phyloP scores from a whole-genome alignment of 2,888 invertebrate species.

The Lapara coniferarum region DNA sequence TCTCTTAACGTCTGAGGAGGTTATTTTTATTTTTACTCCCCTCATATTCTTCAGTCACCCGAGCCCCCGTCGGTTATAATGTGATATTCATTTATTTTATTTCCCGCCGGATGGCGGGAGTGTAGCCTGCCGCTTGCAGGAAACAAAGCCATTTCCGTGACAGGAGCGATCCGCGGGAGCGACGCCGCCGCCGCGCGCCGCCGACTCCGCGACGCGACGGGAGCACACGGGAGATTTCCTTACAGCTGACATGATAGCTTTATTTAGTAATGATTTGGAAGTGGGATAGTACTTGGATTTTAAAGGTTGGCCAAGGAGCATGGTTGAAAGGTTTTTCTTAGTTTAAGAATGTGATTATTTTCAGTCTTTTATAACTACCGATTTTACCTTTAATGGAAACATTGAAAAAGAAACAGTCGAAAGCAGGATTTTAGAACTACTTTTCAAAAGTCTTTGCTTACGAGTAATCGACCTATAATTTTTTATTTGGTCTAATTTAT shows the following conservation, averaged over 20 bases:
- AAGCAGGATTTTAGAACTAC: too few species aligned
- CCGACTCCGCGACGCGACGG: slow-evolving; percentile 21
- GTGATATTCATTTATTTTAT: slow-evolving; percentile 76
- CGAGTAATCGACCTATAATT: too few species aligned
- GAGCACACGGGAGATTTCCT: slow-evolving; percentile 30
- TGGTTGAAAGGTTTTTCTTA: neutral
- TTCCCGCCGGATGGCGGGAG: slow-evolving; percentile 67
- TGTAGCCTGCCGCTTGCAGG: slow-evolving; percentile 56
- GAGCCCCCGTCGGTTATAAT: slow-evolving; percentile 36
- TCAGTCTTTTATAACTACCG: too few species aligned
- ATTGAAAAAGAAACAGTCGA: too few species aligned
- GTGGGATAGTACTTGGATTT: neutral
- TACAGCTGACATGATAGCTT: slow-evolving; percentile 9
- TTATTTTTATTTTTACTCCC: slow-evolving; percentile 56
- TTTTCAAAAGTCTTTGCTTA: too few species aligned
- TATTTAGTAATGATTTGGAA: slow-evolving; percentile 2
- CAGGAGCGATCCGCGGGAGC: slow-evolving; percentile 50
- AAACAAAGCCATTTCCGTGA: slow-evolving; percentile 78
- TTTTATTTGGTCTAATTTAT: too few species aligned
- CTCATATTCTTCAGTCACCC: neutral
- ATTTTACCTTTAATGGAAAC: too few species aligned
- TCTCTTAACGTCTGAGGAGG: slow-evolving; percentile 51
- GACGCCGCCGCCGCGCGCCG: slow-evolving; percentile 8
- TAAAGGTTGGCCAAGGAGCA: neutral
- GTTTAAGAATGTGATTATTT: too few species aligned